Conservation (phyloP, 2,888 invertebrate species). For the Uloborus plumipes region DNA sequence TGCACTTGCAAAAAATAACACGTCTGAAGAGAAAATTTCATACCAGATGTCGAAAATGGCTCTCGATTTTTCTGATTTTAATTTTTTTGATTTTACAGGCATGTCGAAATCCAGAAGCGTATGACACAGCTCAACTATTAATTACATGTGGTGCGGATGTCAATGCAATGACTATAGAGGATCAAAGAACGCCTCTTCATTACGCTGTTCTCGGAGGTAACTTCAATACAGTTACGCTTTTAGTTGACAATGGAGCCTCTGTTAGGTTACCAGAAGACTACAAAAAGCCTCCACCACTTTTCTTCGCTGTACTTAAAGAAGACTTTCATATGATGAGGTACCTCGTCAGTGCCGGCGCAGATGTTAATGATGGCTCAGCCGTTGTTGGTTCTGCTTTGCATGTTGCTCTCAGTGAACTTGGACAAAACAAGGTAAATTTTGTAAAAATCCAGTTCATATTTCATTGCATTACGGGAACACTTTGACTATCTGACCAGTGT, state of each 20-base stretch:
- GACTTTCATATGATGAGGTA: slow-evolving; percentile 80
- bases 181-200: slow-evolving; percentile 86
- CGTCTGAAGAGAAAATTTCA: too few relatives aligned
- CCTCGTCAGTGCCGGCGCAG: slow-evolving; percentile 77
- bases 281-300: slow-evolving; percentile 83
- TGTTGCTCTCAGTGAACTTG: slow-evolving; percentile 77
- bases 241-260: slow-evolving; percentile 85
- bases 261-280: slow-evolving; percentile 76
- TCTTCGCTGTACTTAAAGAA: slow-evolving; percentile 85
- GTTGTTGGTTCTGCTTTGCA: slow-evolving; percentile 86
- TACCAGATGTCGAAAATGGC: too few relatives aligned
- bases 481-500: too few relatives aligned
- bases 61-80: not conserved
- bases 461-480: too few relatives aligned
- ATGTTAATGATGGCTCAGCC: slow-evolving; percentile 84
- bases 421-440: slow-evolving; percentile 43
- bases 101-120: slow-evolving; percentile 82
- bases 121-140: slow-evolving; percentile 82
- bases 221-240: slow-evolving; percentile 79
- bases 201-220: slow-evolving; percentile 87
- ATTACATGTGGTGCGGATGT: slow-evolving; percentile 87
- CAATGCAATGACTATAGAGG: slow-evolving; percentile 87
- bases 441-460: too few relatives aligned
- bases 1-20: too few relatives aligned
- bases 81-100: slow-evolving; percentile 72